Conservation (phyloP, 2,113 vertebrate species). For the Tupaia tana region DNA sequence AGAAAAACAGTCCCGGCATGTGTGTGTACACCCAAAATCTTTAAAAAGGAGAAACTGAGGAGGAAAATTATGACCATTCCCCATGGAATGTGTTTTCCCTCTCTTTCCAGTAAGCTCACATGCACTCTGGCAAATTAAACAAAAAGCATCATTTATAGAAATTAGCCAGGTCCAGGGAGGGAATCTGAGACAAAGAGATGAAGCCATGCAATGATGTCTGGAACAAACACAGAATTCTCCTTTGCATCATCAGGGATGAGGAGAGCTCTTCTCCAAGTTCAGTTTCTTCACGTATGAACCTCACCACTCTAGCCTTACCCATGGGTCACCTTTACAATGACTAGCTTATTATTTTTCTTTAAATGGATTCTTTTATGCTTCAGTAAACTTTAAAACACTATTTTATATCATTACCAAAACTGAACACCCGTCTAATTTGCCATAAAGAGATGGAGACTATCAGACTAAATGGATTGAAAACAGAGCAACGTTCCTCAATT, state of each 20-base stretch:
- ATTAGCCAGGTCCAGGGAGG: neutral
- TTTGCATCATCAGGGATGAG: fast-evolving
- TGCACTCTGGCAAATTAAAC: no score
- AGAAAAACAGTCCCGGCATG: no score
- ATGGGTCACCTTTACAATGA: neutral
- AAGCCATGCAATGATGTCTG: neutral
- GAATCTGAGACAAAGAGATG: neutral
- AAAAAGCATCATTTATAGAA: neutral
- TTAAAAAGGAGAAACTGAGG: no score
- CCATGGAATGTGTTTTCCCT: no score
- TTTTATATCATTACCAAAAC: neutral
- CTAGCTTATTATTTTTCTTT: neutral
- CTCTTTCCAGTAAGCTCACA: no score
- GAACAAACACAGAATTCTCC: no score
- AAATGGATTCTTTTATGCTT: neutral
- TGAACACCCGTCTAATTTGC: neutral
- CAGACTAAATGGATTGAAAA: neutral
- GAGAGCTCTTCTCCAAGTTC: fast-evolving
- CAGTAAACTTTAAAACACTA: neutral
- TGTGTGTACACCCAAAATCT: no score
- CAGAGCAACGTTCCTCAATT: neutral
- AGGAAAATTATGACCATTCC: no score
- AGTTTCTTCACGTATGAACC: neutral
- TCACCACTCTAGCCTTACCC: neutral
- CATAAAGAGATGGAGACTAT: neutral